Evolutionary conservation across 2,888 invertebrate genomes (phyloP).

Genomic region (Hirtodrosophila duncani): DNA sequence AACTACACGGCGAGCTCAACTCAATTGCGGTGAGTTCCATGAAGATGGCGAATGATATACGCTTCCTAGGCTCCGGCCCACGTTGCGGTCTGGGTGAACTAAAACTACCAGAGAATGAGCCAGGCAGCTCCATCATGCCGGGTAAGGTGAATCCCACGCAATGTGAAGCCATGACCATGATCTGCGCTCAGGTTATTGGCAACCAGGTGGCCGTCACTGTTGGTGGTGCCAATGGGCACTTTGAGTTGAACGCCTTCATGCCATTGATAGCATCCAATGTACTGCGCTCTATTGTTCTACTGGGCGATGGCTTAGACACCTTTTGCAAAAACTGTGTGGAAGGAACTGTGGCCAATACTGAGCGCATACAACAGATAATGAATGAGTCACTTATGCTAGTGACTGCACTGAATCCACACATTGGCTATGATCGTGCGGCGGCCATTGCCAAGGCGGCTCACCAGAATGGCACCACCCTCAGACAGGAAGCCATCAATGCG

Average conservation of each 20-base stretch:
- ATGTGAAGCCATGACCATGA: conserved; percentile 98
- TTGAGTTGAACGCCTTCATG: conserved; percentile 99
- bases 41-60: conserved; percentile 97
- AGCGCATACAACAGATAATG: conserved; percentile 87
- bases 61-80: conserved; percentile 95
- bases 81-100: conserved; percentile 96
- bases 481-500: conserved; percentile 90
- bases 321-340: conserved; percentile 92
- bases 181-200: conserved; percentile 96
- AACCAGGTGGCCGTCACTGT: conserved; percentile 95
- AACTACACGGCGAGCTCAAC: conserved; percentile 96
- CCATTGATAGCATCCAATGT: conserved; percentile 96
- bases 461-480: conserved; percentile 90
- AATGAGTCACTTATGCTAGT: conserved; percentile 97
- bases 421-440: conserved; percentile 97
- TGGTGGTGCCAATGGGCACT: conserved; percentile 96
- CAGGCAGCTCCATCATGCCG: conserved; percentile 99
- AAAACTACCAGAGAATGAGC: conserved; percentile 96
- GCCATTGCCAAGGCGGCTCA: conserved; percentile 97
- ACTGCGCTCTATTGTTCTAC: conserved; percentile 88
- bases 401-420: conserved; percentile 96
- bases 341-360: conserved; percentile 87
- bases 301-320: conserved; percentile 87
- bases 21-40: conserved; percentile 92
- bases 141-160: conserved; percentile 99